These are phyloP conservation scores for Spea bombifrons DNA, from an alignment of 2,113 vertebrate species.

Conservation along the genomic window DNA sequence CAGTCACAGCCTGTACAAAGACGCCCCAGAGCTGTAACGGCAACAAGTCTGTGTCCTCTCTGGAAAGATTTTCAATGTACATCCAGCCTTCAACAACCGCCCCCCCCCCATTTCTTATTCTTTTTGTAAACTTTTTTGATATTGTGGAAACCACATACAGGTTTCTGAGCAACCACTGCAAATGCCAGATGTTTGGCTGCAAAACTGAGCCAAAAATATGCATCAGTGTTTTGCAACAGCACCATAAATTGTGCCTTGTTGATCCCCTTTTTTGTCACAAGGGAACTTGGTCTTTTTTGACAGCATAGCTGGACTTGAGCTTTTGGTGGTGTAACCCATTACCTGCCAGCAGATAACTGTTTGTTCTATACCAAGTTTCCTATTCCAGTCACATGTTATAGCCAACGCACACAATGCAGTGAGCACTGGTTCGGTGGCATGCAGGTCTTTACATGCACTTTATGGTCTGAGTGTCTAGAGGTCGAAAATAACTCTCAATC, in stretches of 20 bases:
- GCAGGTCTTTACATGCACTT: too few relatives aligned
- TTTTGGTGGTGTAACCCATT: background rate
- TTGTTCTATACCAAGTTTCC: too few relatives aligned
- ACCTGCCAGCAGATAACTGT: background rate
- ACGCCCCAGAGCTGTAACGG: background rate
- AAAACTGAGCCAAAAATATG: constrained; percentile 2
- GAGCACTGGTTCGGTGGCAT: too few relatives aligned
- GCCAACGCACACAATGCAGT: too few relatives aligned
- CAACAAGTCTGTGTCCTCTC: constrained; percentile 24
- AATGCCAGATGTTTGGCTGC: constrained; percentile 17
- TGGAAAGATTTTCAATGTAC: constrained; percentile 4
- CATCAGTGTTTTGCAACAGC: background rate
- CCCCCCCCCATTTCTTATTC: background rate
- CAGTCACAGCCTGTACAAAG: constrained; percentile 40
- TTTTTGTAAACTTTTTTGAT: background rate
- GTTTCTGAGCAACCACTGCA: constrained; percentile 1
- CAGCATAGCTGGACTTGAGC: background rate
- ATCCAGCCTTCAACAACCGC: background rate
- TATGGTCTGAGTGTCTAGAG: too few relatives aligned
- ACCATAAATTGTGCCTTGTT: background rate
- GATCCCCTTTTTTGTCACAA: background rate
- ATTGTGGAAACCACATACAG: background rate
- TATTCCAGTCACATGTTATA: too few relatives aligned
- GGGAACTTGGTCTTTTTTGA: background rate
- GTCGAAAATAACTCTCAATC: background rate